phyloP scores from a whole-genome alignment of 2,888 invertebrate genomes.

The Nezara viridula region DNA sequence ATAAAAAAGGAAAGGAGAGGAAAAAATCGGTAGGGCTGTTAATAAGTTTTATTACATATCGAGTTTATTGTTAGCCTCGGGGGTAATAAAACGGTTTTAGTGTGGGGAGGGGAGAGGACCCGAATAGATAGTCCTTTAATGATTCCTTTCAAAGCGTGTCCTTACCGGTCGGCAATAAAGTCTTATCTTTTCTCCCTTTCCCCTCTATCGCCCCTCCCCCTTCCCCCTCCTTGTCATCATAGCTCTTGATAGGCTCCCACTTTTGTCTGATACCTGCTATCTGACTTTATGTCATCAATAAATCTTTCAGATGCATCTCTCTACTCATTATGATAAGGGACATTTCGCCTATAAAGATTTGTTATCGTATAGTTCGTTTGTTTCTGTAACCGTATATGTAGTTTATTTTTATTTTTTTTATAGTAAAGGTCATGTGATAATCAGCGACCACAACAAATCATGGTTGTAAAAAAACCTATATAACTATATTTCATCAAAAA shows the following conservation, averaged over 20 bases:
- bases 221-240: neutral
- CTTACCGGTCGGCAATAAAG: slow-evolving; percentile 42
- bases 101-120: neutral
- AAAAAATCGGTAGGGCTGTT: neutral
- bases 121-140: slow-evolving; percentile 14
- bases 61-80: neutral
- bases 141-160: slow-evolving; percentile 29
- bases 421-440: neutral
- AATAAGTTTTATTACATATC: slow-evolving; percentile 40
- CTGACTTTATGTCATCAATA: neutral
- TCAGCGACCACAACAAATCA: neutral
- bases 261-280: slow-evolving; percentile 16
- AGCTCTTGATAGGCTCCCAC: slow-evolving; percentile 25
- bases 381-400: neutral
- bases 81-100: neutral
- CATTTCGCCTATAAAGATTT: neutral
- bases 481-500: neutral
- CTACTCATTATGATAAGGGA: neutral
- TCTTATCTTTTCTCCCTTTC: neutral
- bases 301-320: neutral
- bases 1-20: neutral
- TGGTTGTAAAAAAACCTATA: neutral
- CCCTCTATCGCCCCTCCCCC: neutral
- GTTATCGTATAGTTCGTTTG: neutral
- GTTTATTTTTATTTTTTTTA: neutral